Percentiles rank a stretch among this genome's conserved stretches.
Conservation (phyloP, 2,797 vertebrate species). For the Pseudocheirus occidentalis region DNA sequence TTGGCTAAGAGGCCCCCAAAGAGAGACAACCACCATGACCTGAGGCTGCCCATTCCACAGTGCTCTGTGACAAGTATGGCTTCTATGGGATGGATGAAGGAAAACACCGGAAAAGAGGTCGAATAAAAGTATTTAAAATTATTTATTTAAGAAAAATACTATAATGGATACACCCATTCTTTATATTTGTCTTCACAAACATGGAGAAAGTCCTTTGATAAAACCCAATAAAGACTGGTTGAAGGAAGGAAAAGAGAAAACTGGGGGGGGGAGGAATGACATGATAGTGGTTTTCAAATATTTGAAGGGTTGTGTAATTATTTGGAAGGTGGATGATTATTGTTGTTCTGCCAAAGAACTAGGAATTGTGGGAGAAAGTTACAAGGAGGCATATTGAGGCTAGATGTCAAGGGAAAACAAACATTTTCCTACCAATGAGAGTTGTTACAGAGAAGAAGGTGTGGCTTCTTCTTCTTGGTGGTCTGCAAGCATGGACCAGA, state of each 20-base stretch:
- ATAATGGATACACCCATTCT: not conserved
- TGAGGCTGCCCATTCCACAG: not conserved
- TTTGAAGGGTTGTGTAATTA: not conserved
- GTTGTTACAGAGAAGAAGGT: not conserved
- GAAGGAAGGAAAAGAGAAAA: not conserved
- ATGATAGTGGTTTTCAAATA: not conserved
- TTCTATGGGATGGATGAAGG: not conserved
- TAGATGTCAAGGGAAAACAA: not conserved
- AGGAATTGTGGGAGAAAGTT: too few relatives aligned
- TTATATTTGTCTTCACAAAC: not conserved
- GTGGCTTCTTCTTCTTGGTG: not conserved
- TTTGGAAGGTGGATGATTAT: not conserved
- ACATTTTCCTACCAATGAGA: not conserved
- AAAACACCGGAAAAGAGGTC: not conserved
- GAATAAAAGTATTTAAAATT: not conserved
- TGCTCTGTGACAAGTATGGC: not conserved
- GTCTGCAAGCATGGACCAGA: not conserved
- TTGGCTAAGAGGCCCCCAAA: not conserved
- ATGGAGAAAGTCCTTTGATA: too few relatives aligned
- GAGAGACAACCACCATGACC: not conserved
- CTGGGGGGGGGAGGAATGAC: too few relatives aligned
- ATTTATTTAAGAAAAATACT: not conserved
- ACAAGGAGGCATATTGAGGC: not conserved
- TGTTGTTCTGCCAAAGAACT: not conserved
- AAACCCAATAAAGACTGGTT: not conserved